Evolutionary conservation across 2,888 invertebrate genomes (phyloP), one percentile per base, ranked within the genome.

Genomic region (Gerris lacustris): DNA sequence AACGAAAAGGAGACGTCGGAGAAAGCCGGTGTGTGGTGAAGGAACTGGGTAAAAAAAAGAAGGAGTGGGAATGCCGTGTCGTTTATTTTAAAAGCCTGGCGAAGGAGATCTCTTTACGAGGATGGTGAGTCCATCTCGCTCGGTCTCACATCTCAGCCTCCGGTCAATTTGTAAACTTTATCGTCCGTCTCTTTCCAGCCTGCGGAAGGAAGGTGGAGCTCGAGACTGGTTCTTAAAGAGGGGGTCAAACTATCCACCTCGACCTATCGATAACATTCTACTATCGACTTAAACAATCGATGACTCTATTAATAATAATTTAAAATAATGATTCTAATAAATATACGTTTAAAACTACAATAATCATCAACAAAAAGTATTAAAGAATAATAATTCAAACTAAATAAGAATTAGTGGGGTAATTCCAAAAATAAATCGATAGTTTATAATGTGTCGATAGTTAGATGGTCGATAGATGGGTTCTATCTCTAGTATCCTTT

Each of bases 141-240:
- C 31, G 31, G 31, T 31, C 31, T 31, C 31, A 31, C 31, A 31
- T 31, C 31, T 31, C 31, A 31, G 31, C 31, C 31, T 31, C 31
- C 31, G 31, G 31, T 31, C 31, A 31, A 31, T 1, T 31, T 31
- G 31, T 31, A 9, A 55, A 9, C 15, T 55, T 55, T 55, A 9
- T 55, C 55, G 1, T 55, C 55, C 15, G 9, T 55, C 55, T 55
- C 55, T 55, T 55, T 55, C 15, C 55, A 55, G 55, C 11, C 15
- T 55, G 15, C 55, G 15, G 55, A 55, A 31, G 31, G 31, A 31
- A 55, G 55, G 55, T 55, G 55, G 55, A 55, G 55, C 55, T 55
- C 15, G 55, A 55, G 55, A 55, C 55, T 55, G 55, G 55, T 55
- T 55, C 15, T 55, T 55, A 55, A 55, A 55, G 55, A 55, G 55